Conservation (phyloP, 2,888 invertebrate species). For the Tethea ocularis region DNA sequence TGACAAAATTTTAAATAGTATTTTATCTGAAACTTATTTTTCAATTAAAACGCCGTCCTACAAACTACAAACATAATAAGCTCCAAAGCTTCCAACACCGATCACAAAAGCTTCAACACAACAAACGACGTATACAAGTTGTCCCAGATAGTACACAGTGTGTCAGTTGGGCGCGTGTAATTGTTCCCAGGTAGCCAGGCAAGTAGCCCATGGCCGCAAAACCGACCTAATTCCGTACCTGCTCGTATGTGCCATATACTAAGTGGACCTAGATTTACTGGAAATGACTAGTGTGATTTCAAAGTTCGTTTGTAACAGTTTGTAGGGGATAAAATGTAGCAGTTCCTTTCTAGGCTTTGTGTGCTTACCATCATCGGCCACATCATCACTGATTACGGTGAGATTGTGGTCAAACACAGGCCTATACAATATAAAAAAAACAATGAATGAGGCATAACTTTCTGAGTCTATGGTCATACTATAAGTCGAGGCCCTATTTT, state of each 20-base stretch:
- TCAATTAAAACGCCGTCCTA: not conserved
- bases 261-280: not conserved
- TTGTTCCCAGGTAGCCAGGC: not conserved
- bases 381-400: too few species aligned
- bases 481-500: too few species aligned
- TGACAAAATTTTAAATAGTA: too few species aligned
- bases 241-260: not conserved
- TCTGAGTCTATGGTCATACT: too few species aligned
- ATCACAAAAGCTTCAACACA: not conserved
- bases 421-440: too few species aligned
- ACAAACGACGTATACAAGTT: not conserved
- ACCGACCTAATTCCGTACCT: not conserved
- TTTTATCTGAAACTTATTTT: too few species aligned
- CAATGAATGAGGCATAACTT: too few species aligned
- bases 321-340: not conserved
- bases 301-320: not conserved
- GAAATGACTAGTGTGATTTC: not conserved
- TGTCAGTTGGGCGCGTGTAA: not conserved
- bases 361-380: too few species aligned
- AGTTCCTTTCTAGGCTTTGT: too few species aligned
- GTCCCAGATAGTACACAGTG: not conserved
- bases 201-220: not conserved
- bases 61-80: constrained; percentile 2
- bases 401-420: too few species aligned
- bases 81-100: not conserved